These are phyloP conservation scores for Stichopus horrens DNA, from an alignment of 53 echinoderm and acorn worm species.

Conservation along the genomic window DNA sequence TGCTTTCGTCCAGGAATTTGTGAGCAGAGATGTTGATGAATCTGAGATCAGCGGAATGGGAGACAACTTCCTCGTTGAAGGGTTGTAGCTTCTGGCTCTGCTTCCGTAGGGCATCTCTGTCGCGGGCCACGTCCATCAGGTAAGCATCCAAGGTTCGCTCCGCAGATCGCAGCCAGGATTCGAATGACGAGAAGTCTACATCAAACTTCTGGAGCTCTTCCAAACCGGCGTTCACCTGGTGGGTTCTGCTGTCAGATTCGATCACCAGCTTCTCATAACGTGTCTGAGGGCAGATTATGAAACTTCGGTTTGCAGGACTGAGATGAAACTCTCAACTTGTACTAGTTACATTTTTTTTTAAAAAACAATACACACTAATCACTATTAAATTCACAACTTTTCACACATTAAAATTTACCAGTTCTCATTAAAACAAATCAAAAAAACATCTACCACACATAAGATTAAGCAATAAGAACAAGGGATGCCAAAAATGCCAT, in stretches of 20 bases:
- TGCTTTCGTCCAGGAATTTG: constrained; percentile 88
- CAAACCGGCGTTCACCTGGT: constrained; percentile 74
- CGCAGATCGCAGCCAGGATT: constrained; percentile 88
- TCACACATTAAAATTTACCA: no score
- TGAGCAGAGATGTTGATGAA: constrained; percentile 96
- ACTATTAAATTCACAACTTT: no score
- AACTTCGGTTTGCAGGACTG: no score
- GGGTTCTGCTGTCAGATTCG: constrained; percentile 79
- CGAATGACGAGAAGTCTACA: constrained; percentile 86
- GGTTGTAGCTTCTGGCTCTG: constrained; percentile 92
- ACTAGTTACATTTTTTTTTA: no score
- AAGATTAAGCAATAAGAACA: no score
- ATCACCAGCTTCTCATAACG: constrained; percentile 74
- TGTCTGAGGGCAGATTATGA: constrained; percentile 37
- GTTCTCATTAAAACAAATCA: no score
- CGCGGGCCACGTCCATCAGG: constrained; percentile 82
- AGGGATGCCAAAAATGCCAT: no score
- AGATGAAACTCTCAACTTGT: no score
- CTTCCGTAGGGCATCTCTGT: constrained; percentile 80
- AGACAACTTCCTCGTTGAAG: constrained; percentile 93
- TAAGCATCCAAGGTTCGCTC: constrained; percentile 89
- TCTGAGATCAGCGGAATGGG: constrained; percentile 89
- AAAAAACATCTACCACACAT: no score
- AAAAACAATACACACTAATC: no score
- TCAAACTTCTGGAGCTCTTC: constrained; percentile 96